Evolutionary conservation across 2,113 vertebrate species (phyloP).

Genomic region (Suncus etruscus): DNA sequence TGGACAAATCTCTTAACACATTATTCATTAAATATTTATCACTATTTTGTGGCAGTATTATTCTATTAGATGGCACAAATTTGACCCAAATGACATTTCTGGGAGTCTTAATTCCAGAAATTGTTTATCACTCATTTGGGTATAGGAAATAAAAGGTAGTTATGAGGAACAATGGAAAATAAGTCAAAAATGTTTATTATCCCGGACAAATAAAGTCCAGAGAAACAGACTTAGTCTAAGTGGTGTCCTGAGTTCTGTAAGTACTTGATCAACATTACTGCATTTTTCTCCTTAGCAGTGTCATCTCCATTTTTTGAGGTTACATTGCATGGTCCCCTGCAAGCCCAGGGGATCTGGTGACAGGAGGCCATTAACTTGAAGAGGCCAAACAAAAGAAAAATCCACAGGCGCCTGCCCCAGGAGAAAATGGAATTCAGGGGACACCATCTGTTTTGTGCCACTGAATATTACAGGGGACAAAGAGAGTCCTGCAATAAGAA

Average conservation of each 20-base stretch:
- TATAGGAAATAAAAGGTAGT: neutral
- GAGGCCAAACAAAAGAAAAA: constrained; percentile 11
- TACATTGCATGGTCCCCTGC: neutral
- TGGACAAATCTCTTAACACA: neutral
- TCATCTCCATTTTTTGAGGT: neutral
- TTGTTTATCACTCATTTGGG: neutral
- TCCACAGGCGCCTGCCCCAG: constrained; percentile 11
- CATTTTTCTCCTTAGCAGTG: neutral
- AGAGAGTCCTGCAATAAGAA: constrained; percentile 76
- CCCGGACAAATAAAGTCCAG: neutral
- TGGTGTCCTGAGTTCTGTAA: neutral
- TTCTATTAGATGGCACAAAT: neutral
- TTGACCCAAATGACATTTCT: neutral
- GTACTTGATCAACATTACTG: constrained; percentile 27
- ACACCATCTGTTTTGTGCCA: constrained; percentile 79
- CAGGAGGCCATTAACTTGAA: constrained; percentile 21
- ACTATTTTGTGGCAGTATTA: neutral
- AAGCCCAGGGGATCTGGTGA: constrained; percentile 29
- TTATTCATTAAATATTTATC: neutral
- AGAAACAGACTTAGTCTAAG: neutral
- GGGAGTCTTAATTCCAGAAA: constrained; percentile 16
- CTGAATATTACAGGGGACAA: constrained; percentile 47
- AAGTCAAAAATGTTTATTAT: neutral
- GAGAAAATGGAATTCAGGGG: constrained; percentile 76
- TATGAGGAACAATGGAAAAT: neutral